Percentiles rank a stretch among this genome's conserved stretches.
These are phyloP conservation scores for Tinea semifulvella DNA, from an alignment of 2,888 invertebrate species.

Conservation along the genomic window DNA sequence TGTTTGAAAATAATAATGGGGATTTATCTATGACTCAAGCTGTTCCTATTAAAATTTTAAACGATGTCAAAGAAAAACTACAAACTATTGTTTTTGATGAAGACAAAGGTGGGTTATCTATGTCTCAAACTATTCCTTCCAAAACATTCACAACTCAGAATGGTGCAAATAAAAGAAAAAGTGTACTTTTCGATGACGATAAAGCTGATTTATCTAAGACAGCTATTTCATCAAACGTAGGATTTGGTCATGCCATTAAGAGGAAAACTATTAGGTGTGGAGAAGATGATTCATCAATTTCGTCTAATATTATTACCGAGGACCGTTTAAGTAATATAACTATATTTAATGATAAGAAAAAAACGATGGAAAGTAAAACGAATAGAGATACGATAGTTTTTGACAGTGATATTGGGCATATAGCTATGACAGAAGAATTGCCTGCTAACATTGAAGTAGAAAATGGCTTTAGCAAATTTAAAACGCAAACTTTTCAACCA, in stretches of 20 bases:
- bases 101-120: slow-evolving; percentile 24
- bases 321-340: too few species aligned
- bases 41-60: slow-evolving; percentile 23
- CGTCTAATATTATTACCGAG: too few species aligned
- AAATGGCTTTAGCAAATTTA: too few species aligned
- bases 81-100: neutral
- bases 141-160: slow-evolving; percentile 19
- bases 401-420: slow-evolving; percentile 22
- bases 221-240: slow-evolving; percentile 20
- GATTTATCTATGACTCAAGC: slow-evolving; percentile 31
- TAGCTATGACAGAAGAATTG: slow-evolving; percentile 30
- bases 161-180: slow-evolving; percentile 23
- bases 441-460: slow-evolving; percentile 20
- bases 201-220: slow-evolving; percentile 28
- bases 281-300: too few species aligned
- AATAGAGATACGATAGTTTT: slow-evolving; percentile 23
- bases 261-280: slow-evolving; percentile 22
- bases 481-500: too few species aligned
- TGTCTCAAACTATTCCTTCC: slow-evolving; percentile 24
- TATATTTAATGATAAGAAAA: too few species aligned
- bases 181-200: slow-evolving; percentile 22
- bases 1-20: slow-evolving; percentile 21
- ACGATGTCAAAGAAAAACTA: neutral
- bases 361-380: neutral
- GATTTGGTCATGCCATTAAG: slow-evolving; percentile 13